phyloP scores from a whole-genome alignment of 2,113 vertebrate genomes.

The Clarias batrachus region DNA sequence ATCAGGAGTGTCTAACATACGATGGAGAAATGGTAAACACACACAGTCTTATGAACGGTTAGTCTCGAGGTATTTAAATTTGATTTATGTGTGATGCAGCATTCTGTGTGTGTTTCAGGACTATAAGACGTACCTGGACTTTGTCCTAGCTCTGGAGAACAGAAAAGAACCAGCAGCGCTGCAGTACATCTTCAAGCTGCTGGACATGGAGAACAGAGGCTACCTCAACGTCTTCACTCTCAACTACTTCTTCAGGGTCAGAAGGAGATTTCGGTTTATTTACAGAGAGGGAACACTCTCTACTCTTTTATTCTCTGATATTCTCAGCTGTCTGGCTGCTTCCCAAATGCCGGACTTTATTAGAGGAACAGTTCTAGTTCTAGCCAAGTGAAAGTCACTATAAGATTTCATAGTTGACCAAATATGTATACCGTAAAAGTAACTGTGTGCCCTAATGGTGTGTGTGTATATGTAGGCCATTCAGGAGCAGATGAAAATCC shows the following conservation, averaged over 20 bases:
- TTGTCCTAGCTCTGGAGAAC: constrained; percentile 97
- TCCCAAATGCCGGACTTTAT: background rate
- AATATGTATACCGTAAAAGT: background rate
- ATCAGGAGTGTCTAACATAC: constrained; percentile 95
- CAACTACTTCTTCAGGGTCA: constrained; percentile 98
- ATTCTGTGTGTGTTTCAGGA: constrained; percentile 72
- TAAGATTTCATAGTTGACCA: background rate
- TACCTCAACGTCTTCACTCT: constrained; percentile 95
- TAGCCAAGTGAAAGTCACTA: background rate
- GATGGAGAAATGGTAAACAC: constrained; percentile 96
- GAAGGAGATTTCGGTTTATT: constrained; percentile 27
- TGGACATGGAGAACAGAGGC: constrained; percentile 97
- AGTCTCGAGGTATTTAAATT: background rate
- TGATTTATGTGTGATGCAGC: background rate
- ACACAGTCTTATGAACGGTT: background rate
- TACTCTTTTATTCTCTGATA: background rate
- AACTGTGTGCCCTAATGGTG: background rate
- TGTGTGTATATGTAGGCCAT: constrained; percentile 78
- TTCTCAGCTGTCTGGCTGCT: background rate
- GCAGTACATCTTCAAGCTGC: constrained; percentile 96
- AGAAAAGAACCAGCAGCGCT: constrained; percentile 95
- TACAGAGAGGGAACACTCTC: background rate
- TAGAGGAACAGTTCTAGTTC: background rate
- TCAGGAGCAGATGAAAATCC: constrained; percentile 97
- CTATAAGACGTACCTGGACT: constrained; percentile 97